Evolutionary conservation across 2,113 vertebrate species (phyloP), one percentile per base, ranked within the genome.

Genomic region (Oenanthe melanoleuca): DNA sequence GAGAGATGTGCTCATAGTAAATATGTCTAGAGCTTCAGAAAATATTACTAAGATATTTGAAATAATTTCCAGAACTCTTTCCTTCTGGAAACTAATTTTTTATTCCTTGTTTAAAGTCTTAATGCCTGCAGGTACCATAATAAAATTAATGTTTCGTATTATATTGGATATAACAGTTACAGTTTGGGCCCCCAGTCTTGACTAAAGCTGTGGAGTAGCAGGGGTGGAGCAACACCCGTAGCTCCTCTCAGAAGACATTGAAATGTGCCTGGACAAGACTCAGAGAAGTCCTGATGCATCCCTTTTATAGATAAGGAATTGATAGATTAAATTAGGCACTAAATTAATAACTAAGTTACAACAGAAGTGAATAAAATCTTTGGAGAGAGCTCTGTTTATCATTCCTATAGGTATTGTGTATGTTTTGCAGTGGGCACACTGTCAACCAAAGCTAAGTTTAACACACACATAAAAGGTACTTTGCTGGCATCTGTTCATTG

Each of bases 351-450:
- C 78, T 47, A 52, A 74, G 71, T 44, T 88, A 80, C 34, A 90
- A 47, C 4, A 83, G 42, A 80, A 75, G 19, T 20, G 88, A 92
- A 92, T 61, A 72, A 85, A 93, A 75, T 83, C 81, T 47, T 89
- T 94, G 55, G 82, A 64, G 75, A 91, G 71, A 66, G 56, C 34
- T 89, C 42, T 94, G 85, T 93, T 96, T 96, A 96, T 86, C 55
- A 73, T 88, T 93, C 81, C 81, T 93, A 70, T 40, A 96, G 74
- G 40, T 92, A 89, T 50, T 95, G 87, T 95, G 56, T 95, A 86
- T 94, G 81, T 95, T 95, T 97, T 94, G 89, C 94, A 77, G 52
- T 93, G 92, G 96, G 94, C 92, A 96, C 75, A 24, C 67, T 93
- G 87, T 92, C 94, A 97, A 96, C 79, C 88, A 92, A 95, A 96